A percentile compares a stretch with the other conserved stretches of the same genome.
phyloP scores from a whole-genome alignment of 2,888 invertebrate genomes.

The Odontocolon sp. region DNA sequence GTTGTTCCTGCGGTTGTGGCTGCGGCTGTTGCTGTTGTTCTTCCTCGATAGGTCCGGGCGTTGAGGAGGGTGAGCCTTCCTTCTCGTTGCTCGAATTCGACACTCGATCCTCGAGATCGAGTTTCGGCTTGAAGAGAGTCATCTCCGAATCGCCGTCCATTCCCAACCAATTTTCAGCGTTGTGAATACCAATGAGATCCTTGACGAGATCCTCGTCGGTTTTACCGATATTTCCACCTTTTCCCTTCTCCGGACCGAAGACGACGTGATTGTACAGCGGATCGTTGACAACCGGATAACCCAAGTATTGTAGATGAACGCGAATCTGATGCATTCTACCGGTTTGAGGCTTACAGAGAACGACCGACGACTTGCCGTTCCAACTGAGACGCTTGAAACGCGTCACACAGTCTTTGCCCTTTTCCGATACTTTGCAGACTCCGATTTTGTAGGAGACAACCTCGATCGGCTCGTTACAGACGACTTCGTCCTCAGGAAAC shows the following conservation, averaged over 20 bases:
- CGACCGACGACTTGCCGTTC: constrained; percentile 95
- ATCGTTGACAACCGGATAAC: constrained; percentile 98
- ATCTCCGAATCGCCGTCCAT: constrained; percentile 94
- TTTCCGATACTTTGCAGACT: constrained; percentile 95
- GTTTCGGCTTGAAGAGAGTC: constrained; percentile 89
- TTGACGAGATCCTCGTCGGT: constrained; percentile 93
- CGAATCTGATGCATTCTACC: constrained; percentile 99
- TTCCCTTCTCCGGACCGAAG: constrained; percentile 96
- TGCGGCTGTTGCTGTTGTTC: constrained; percentile 74
- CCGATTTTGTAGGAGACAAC: constrained; percentile 98
- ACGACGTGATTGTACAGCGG: constrained; percentile 97
- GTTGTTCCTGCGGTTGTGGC: constrained; percentile 73
- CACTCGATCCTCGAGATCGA: constrained; percentile 86
- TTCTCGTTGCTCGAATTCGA: constrained; percentile 81
- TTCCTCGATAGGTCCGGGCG: constrained; percentile 80
- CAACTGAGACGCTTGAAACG: constrained; percentile 94
- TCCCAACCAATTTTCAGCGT: constrained; percentile 96
- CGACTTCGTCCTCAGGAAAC: constrained; percentile 95
- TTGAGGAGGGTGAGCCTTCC: constrained; percentile 84
- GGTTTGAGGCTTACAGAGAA: constrained; percentile 96
- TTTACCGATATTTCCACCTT: constrained; percentile 93
- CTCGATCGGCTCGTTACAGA: constrained; percentile 95
- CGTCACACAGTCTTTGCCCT: constrained; percentile 96
- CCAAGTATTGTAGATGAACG: constrained; percentile 98
- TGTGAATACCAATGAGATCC: constrained; percentile 95